phyloP scores from a whole-genome alignment of 2,113 vertebrate species.

The Ciconia stormi region DNA sequence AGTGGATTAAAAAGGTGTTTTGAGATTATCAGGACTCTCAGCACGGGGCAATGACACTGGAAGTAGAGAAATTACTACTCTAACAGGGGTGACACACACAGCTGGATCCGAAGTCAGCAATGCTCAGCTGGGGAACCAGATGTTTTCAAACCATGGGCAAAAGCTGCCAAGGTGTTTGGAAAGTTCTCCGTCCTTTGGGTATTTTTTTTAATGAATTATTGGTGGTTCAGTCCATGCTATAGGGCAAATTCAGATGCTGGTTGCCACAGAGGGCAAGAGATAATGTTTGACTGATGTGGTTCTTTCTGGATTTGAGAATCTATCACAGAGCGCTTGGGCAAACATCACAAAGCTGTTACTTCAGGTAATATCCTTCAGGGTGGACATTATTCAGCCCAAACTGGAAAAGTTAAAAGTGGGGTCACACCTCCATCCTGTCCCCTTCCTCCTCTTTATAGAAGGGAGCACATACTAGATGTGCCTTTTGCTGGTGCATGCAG shows the following conservation, averaged over 20 bases:
- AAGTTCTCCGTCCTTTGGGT: not conserved
- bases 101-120: not conserved
- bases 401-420: not conserved
- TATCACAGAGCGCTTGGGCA: not conserved
- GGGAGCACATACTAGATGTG: not conserved
- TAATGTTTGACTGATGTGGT: accelerated
- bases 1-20: not conserved
- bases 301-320: not conserved
- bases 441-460: not conserved
- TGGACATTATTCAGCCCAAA: not conserved
- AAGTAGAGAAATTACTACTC: not conserved
- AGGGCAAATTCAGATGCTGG: not conserved
- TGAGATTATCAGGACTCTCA: not conserved
- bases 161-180: not conserved
- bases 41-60: not conserved
- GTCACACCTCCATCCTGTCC: not conserved
- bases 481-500: not conserved
- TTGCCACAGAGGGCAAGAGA: not conserved
- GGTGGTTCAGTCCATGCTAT: not conserved
- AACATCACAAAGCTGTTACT: not conserved
- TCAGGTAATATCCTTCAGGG: not conserved
- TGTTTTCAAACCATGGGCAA: not conserved
- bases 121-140: too few relatives aligned
- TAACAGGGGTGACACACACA: not conserved
- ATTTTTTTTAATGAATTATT: not conserved